phyloP scores from a whole-genome alignment of 2,888 invertebrate genomes.

The Eupithecia subfuscata region DNA sequence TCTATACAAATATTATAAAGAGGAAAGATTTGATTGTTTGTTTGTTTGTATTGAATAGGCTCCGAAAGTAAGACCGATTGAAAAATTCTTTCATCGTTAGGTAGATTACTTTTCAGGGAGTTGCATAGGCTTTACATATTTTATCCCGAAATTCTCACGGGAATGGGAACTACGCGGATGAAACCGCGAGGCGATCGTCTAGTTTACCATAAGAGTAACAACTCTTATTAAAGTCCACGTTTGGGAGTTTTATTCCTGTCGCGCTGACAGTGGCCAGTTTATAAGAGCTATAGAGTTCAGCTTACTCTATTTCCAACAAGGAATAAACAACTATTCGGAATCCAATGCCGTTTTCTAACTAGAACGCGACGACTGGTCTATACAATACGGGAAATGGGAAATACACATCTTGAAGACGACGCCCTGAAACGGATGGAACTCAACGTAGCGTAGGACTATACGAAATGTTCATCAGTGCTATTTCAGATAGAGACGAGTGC shows the following conservation, averaged over 20 bases:
- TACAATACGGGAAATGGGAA: conserved; percentile 55
- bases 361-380: not conserved
- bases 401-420: conserved; percentile 41
- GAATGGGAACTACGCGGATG: too few species aligned
- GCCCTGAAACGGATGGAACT: conserved; percentile 42
- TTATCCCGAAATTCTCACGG: too few species aligned
- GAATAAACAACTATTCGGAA: conserved; percentile 32
- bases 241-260: conserved; percentile 58
- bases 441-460: conserved; percentile 42
- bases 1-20: too few species aligned
- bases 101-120: too few species aligned
- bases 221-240: conserved; percentile 51
- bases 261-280: conserved; percentile 61
- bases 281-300: conserved; percentile 57
- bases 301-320: conserved; percentile 31
- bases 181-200: too few species aligned
- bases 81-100: too few species aligned
- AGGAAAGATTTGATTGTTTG: too few species aligned
- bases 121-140: too few species aligned
- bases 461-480: conserved; percentile 65
- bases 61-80: too few species aligned
- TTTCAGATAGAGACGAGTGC: conserved; percentile 58
- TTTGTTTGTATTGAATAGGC: too few species aligned
- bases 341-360: conserved; percentile 44
- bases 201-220: conserved; percentile 40